These are phyloP conservation scores for Chrysocyon brachyurus DNA, from an alignment of 2,797 vertebrate species.

Conservation along the genomic window DNA sequence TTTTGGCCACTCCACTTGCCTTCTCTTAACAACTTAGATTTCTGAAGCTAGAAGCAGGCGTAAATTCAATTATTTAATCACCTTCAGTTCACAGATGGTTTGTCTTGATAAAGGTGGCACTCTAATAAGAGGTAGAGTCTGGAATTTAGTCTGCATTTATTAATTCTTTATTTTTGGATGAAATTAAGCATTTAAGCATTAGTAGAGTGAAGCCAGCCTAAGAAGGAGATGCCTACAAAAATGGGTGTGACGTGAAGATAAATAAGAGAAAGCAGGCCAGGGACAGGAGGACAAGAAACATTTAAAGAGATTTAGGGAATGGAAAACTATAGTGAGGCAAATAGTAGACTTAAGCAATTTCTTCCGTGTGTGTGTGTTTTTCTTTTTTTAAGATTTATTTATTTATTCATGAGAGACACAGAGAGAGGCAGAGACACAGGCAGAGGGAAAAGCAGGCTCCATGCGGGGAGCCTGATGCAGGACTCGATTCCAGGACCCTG, in stretches of 20 bases:
- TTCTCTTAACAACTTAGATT: constrained; percentile 2
- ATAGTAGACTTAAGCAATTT: neutral
- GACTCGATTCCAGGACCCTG: no score
- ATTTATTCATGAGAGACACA: no score
- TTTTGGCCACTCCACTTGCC: neutral
- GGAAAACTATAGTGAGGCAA: neutral
- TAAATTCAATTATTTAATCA: neutral
- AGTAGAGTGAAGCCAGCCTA: neutral
- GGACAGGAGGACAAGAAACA: neutral
- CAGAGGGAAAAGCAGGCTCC: no score
- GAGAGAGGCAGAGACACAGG: no score
- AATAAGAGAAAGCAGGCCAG: neutral
- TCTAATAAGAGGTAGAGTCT: neutral
- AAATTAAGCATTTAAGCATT: neutral
- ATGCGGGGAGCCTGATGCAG: no score
- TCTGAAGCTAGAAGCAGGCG: neutral
- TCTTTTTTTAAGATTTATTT: no score
- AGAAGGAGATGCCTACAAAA: neutral
- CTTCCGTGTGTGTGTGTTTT: no score
- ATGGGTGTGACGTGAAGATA: neutral
- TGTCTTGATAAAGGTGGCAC: neutral
- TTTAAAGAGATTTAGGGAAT: neutral
- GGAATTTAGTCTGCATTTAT: neutral
- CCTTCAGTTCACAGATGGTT: neutral
- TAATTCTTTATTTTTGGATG: neutral